phyloP scores from a whole-genome alignment of 2,113 vertebrate species.

The Cacatua alba region DNA sequence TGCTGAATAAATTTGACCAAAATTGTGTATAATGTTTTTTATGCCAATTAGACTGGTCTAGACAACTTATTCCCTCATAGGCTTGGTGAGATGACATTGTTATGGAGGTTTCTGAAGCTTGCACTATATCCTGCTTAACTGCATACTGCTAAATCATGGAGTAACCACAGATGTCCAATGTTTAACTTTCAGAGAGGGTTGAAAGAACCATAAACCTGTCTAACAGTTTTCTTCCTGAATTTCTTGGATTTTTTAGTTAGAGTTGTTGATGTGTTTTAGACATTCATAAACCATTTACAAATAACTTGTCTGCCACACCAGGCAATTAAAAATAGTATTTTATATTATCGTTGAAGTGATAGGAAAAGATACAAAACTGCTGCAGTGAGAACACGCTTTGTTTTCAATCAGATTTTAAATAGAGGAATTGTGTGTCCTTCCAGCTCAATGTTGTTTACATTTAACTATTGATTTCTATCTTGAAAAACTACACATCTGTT shows the following conservation, averaged over 20 bases:
- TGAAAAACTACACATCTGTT: background rate
- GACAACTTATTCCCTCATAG: background rate
- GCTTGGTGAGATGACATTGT: background rate
- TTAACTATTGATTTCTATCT: background rate
- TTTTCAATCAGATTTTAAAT: background rate
- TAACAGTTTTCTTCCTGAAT: background rate
- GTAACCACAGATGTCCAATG: background rate
- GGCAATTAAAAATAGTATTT: background rate
- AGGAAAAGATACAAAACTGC: background rate
- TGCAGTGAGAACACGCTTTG: background rate
- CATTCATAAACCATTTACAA: background rate
- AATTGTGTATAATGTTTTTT: background rate
- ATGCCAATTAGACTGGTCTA: background rate
- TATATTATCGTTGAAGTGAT: background rate
- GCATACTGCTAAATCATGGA: background rate
- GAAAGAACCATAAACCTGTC: background rate
- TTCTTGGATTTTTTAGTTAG: background rate
- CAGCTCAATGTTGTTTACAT: background rate
- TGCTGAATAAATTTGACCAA: background rate
- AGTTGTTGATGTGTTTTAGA: background rate
- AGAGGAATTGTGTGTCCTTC: background rate
- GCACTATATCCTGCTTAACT: background rate
- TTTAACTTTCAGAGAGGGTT: background rate
- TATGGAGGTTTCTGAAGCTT: background rate
- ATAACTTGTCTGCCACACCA: background rate